A percentile compares a stretch with the other conserved stretches of the same genome.
These are phyloP conservation scores for Scolopax rusticola DNA, from an alignment of 2,797 vertebrate genomes.

Conservation along the genomic window DNA sequence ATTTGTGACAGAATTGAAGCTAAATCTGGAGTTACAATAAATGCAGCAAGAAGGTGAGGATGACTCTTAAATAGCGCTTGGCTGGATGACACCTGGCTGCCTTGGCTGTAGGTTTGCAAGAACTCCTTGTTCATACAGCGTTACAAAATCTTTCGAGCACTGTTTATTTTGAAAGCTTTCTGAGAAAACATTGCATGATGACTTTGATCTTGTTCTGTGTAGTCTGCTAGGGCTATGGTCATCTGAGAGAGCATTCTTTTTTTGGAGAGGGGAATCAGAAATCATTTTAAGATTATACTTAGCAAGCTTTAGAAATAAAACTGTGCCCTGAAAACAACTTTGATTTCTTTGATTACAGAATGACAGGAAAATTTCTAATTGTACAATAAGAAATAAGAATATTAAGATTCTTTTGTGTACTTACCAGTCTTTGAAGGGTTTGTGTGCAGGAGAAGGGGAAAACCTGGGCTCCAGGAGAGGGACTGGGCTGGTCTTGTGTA, in stretches of 20 bases:
- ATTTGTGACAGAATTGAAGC: neutral
- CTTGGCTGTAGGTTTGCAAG: neutral
- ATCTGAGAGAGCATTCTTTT: neutral
- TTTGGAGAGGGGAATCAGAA: neutral
- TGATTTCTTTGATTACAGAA: neutral
- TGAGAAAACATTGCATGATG: neutral
- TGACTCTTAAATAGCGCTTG: neutral
- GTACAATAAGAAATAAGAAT: neutral
- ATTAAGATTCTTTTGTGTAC: conserved; percentile 50
- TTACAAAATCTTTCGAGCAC: neutral
- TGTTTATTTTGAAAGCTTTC: neutral
- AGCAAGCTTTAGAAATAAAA: neutral
- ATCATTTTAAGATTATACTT: neutral
- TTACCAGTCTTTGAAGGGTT: conserved; percentile 68
- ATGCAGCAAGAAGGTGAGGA: neutral
- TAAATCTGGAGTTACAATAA: neutral
- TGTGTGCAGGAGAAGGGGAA: conserved; percentile 22
- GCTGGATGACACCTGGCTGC: rapidly evolving
- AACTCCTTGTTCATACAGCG: neutral
- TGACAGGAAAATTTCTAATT: neutral
- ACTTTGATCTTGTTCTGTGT: neutral
- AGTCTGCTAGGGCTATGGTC: neutral
- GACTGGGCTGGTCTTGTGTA: neutral
- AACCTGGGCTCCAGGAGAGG: conserved; percentile 14
- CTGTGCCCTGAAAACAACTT: neutral